phyloP scores from a whole-genome alignment of 2,797 vertebrate genomes.

The Pangasius macronema region DNA sequence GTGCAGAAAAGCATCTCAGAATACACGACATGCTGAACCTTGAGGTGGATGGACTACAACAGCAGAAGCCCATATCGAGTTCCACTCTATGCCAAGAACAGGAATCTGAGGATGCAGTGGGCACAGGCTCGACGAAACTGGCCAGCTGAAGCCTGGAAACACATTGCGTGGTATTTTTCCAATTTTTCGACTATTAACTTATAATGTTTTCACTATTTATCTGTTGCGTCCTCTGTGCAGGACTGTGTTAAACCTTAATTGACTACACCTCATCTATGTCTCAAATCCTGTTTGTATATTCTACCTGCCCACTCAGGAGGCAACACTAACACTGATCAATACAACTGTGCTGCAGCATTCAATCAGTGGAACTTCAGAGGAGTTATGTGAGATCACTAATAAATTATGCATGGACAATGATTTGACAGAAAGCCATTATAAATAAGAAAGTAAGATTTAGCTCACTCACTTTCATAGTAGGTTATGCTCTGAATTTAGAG shows the following conservation, averaged over 20 bases:
- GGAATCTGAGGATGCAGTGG: neutral
- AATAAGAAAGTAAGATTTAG: slow-evolving; percentile 28
- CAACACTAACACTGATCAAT: slow-evolving; percentile 37
- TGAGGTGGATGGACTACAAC: neutral
- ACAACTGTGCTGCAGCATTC: slow-evolving; percentile 21
- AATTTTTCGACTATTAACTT: neutral
- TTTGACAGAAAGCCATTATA: slow-evolving; percentile 35
- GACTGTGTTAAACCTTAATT: neutral
- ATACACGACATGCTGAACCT: neutral
- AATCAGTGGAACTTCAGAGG: slow-evolving; percentile 43
- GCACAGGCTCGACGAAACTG: neutral
- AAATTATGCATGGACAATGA: slow-evolving; percentile 44
- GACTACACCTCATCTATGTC: neutral
- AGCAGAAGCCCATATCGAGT: neutral
- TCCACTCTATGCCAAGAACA: neutral
- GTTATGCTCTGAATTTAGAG: neutral
- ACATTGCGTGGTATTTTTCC: neutral
- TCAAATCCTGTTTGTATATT: slow-evolving; percentile 17
- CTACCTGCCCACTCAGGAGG: neutral
- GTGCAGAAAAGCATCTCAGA: neutral
- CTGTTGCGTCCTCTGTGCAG: neutral
- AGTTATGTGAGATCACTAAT: slow-evolving; percentile 44
- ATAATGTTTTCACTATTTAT: neutral
- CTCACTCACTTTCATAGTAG: slow-evolving; percentile 19
- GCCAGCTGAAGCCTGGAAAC: neutral